Evolutionary conservation across 2,113 vertebrate genomes (phyloP).

Genomic region (Pungitius pungitius): DNA sequence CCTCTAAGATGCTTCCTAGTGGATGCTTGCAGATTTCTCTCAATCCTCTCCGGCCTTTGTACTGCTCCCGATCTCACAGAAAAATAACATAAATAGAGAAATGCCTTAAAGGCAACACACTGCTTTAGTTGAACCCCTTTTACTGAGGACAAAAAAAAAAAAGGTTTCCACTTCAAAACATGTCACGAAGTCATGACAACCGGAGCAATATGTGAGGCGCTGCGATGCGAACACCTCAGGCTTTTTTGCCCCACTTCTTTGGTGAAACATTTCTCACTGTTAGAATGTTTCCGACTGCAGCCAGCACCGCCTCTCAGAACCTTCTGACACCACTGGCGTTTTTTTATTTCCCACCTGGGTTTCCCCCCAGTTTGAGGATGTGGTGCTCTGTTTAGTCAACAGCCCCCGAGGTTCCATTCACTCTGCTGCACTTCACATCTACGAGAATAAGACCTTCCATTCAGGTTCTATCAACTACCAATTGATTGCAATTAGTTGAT

Average conservation of each 20-base stretch:
- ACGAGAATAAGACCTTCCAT: background rate
- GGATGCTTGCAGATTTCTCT: too few relatives aligned
- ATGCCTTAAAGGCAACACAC: too few relatives aligned
- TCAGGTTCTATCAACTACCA: background rate
- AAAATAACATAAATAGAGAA: too few relatives aligned
- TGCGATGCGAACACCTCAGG: background rate
- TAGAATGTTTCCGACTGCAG: background rate
- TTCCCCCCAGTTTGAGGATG: rapidly evolving
- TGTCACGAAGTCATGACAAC: constrained; percentile 22
- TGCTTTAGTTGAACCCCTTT: constrained; percentile 10
- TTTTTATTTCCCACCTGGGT: background rate
- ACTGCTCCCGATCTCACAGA: too few relatives aligned
- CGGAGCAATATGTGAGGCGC: background rate
- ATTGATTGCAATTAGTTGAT: too few relatives aligned
- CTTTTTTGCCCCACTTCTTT: background rate
- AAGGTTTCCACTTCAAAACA: constrained; percentile 6
- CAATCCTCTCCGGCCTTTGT: too few relatives aligned
- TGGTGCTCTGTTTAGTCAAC: background rate
- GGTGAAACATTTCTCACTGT: constrained; percentile 3
- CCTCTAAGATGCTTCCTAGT: too few relatives aligned
- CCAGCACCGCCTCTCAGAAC: background rate
- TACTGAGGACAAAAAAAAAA: constrained; percentile 1
- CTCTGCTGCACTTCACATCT: background rate
- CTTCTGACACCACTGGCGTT: background rate
- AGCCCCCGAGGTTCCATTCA: background rate